Evolutionary conservation across 2,113 vertebrate genomes (phyloP).

Genomic region (Collichthys lucidus): DNA sequence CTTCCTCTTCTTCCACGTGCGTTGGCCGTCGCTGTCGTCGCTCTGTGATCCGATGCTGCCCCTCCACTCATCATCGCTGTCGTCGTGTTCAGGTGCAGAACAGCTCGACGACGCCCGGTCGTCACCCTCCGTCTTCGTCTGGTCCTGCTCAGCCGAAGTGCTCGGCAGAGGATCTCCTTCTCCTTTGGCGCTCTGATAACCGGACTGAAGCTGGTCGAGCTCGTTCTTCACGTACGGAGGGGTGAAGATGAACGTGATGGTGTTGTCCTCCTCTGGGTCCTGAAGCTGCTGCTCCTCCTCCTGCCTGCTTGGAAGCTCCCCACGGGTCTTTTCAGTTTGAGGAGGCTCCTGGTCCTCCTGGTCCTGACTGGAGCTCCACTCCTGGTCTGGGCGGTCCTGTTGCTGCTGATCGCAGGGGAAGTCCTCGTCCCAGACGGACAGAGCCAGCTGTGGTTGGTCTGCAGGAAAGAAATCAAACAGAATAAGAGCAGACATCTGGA

Average conservation of each 20-base stretch:
- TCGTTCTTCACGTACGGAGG: conserved; percentile 18
- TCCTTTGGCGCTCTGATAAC: neutral
- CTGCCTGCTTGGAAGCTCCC: neutral
- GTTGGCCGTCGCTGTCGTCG: conserved; percentile 13
- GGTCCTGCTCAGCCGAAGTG: conserved; percentile 30
- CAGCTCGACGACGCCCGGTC: neutral
- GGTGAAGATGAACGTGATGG: conserved; percentile 52
- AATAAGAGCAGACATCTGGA: no score
- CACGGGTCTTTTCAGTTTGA: neutral
- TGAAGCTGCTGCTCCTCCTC: neutral
- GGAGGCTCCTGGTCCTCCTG: conserved; percentile 28
- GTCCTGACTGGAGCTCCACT: conserved; percentile 21
- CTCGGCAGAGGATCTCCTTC: conserved; percentile 40
- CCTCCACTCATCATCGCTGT: conserved; percentile 54
- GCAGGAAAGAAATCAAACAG: neutral
- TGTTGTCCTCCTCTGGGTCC: conserved; percentile 12
- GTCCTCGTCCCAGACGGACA: conserved; percentile 65
- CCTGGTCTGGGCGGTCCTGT: conserved; percentile 10
- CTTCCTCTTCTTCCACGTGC: neutral
- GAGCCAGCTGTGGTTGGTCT: conserved; percentile 53
- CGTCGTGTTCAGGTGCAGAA: neutral
- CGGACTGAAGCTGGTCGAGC: neutral
- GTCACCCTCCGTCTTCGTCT: neutral
- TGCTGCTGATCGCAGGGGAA: conserved; percentile 20
- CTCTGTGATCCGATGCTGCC: neutral